Evolutionary conservation across 2,113 vertebrate species (phyloP).

Genomic region (Suricata suricatta): DNA sequence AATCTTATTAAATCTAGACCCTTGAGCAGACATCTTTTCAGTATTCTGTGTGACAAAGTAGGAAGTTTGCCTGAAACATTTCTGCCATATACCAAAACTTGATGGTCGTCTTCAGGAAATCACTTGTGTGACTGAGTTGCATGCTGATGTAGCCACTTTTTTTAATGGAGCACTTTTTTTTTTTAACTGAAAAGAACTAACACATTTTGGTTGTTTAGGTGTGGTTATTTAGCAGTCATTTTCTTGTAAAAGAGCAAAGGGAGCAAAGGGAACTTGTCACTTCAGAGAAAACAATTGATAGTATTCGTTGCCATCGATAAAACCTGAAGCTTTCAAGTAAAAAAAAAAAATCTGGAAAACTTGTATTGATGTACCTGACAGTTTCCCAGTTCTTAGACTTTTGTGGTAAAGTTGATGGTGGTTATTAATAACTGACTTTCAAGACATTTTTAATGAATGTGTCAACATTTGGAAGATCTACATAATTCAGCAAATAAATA

Average conservation of each 20-base stretch:
- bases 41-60: conserved; percentile 18
- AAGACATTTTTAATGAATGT: conserved; percentile 42
- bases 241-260: conserved; percentile 26
- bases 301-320: not conserved
- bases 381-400: conserved; percentile 4
- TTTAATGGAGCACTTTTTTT: not conserved
- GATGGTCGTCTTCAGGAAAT: not conserved
- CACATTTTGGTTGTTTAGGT: not conserved
- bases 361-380: conserved; percentile 2
- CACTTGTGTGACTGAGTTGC: not conserved
- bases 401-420: conserved; percentile 35
- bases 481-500: not conserved
- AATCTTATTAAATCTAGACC: conserved; percentile 13
- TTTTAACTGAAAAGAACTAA: conserved; percentile 25
- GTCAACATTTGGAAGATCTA: not conserved
- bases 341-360: conserved; percentile 43
- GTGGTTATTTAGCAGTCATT: not conserved
- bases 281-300: not conserved
- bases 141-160: not conserved
- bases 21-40: conserved; percentile 6
- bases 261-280: not conserved
- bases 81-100: not conserved
- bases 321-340: conserved; percentile 22
- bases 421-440: conserved; percentile 39
- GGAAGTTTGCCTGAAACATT: not conserved